A percentile compares a stretch with the other conserved stretches of the same genome.
Evolutionary conservation across 2,888 invertebrate genomes (phyloP).

Genomic region (Epsilonema sp.): DNA sequence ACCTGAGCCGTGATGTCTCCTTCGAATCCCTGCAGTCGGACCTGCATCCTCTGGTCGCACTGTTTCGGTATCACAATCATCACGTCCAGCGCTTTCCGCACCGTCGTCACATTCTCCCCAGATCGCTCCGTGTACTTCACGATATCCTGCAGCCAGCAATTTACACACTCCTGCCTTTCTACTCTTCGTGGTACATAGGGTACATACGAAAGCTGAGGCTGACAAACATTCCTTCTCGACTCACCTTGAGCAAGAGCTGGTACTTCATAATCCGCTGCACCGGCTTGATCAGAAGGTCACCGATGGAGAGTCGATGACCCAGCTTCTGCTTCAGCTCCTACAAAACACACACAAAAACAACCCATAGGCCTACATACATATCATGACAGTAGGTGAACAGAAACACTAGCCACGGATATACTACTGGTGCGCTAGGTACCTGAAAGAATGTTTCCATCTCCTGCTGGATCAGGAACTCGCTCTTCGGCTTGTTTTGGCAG

Average conservation of each 20-base stretch:
- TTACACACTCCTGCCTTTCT: too few species aligned
- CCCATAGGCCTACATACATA: too few species aligned
- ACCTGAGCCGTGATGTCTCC: slow-evolving; percentile 85
- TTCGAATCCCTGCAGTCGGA: slow-evolving; percentile 82
- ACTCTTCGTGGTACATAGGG: too few species aligned
- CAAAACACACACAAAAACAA: too few species aligned
- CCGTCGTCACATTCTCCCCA: slow-evolving; percentile 52
- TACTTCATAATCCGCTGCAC: slow-evolving; percentile 97
- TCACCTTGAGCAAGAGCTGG: slow-evolving; percentile 63
- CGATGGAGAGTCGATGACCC: slow-evolving; percentile 75
- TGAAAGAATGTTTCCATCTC: slow-evolving; percentile 76
- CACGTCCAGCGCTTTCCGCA: slow-evolving; percentile 56
- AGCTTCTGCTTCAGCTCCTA: slow-evolving; percentile 74
- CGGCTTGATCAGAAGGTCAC: slow-evolving; percentile 88
- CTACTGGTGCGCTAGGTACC: too few species aligned
- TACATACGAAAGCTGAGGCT: too few species aligned
- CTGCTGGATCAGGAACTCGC: slow-evolving; percentile 76
- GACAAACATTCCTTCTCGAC: too few species aligned
- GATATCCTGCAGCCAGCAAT: too few species aligned
- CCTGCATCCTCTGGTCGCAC: slow-evolving; percentile 98
- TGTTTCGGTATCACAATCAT: slow-evolving; percentile 79
- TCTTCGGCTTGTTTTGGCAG: slow-evolving; percentile 96
- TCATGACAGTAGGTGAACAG: too few species aligned
- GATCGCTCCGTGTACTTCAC: slow-evolving; percentile 72
- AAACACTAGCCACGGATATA: too few species aligned